Base-by-base conservation (phyloP, 2,888 invertebrate species). In the Geotrupes spiniger region DNA sequence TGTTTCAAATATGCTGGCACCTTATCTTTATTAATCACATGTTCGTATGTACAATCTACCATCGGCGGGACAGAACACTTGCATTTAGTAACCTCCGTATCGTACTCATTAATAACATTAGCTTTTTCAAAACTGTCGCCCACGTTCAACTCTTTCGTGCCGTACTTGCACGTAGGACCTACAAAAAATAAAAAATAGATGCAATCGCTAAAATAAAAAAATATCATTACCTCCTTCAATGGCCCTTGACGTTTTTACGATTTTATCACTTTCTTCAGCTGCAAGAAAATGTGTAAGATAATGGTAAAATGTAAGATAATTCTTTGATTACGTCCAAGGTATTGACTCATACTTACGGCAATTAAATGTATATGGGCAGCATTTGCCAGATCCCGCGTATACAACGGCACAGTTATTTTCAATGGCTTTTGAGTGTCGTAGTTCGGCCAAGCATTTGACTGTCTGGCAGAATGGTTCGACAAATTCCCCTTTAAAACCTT, bases 261-360 rank as follows among this genome's bases (percentile, higher is more conserved):
- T 21, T 3, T 21, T 21, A 6, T 21, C 21, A 6, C 6, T 21
- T 21, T 21, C 21, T 21, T 21, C 21, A 21, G 21, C 21, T 21
- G 6, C 3, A 21, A 6, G 21, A 21, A 6, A 21, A 21, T 21
- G 6, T 21, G 21, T 4, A 3, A 21, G 3, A 21, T 21, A 6
- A 4, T 4, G 4, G 21, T 21, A n/a, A n/a, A n/a, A n/a, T n/a
- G n/a, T n/a, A n/a, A n/a, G n/a, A n/a, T n/a, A n/a, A n/a, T n/a
- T n/a, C n/a, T n/a, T n/a, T n/a, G n/a, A n/a, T n/a, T n/a, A n/a
- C n/a, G n/a, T n/a, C n/a, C n/a, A n/a, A n/a, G n/a, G n/a, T n/a
- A n/a, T n/a, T n/a, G n/a, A n/a, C n/a, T n/a, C n/a, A 41, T 25
- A 54, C 58, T 54, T 56, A 60, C 60, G 51, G 33, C 60, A 60